Conservation (phyloP, 2,888 invertebrate species). For the Strigamia crassipes region DNA sequence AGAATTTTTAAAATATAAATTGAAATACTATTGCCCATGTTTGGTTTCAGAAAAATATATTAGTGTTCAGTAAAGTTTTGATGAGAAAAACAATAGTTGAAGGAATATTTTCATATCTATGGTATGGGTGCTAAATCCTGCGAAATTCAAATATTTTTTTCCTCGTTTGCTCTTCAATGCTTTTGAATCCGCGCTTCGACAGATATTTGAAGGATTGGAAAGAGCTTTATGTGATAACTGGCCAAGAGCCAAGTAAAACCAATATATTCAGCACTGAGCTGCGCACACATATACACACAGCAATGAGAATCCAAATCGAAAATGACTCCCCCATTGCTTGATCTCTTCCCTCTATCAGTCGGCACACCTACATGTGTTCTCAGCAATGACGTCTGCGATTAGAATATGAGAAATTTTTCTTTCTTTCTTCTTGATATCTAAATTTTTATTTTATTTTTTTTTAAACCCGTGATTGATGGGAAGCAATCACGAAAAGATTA, state of each 20-base stretch:
- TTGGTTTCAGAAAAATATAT: too few species aligned
- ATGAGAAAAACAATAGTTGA: background rate
- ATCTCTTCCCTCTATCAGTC: constrained; percentile 31
- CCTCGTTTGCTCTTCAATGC: background rate
- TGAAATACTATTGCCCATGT: too few species aligned
- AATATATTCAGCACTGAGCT: constrained; percentile 22
- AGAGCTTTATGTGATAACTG: constrained; percentile 37
- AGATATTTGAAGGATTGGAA: constrained; percentile 34
- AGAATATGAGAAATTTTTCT: constrained; percentile 12
- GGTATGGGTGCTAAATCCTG: background rate
- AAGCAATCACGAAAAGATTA: background rate
- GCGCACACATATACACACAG: constrained; percentile 3
- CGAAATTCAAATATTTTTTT: constrained; percentile 2
- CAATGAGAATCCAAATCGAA: constrained; percentile 34
- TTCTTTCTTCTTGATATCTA: background rate
- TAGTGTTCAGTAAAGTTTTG: background rate
- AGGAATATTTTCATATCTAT: background rate
- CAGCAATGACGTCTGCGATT: background rate
- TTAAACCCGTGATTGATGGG: background rate
- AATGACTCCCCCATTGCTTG: constrained; percentile 34
- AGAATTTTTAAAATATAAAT: too few species aligned
- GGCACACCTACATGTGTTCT: constrained; percentile 14
- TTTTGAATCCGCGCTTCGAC: constrained; percentile 16
- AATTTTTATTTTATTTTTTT: background rate
- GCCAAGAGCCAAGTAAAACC: constrained; percentile 34